Base-by-base conservation (phyloP, 2,797 vertebrate genomes). In the Sebastes diploproa region DNA sequence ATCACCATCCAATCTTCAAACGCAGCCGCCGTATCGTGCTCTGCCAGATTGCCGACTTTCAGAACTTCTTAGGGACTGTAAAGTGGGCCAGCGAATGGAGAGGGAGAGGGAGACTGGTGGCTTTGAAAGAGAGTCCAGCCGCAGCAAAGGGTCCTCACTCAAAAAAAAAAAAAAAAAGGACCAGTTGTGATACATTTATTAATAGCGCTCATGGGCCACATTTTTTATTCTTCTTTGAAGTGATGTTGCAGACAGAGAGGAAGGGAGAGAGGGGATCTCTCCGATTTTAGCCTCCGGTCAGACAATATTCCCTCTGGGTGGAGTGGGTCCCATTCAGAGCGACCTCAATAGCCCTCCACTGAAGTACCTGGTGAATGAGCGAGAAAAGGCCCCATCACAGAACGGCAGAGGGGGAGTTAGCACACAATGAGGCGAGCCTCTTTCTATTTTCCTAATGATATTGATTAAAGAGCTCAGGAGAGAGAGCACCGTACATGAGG, bases 281-380 rank as follows among this genome's bases (percentile, higher is more conserved):
- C 70, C 71, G 78, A 85, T 90, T 88, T 90, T 82, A 76, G 82
- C 85, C 74, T 80, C 83, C 46, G 86, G 90, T 88, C 87, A 93
- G 90, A 94, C 91, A 93, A 94, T 94, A 93, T 91, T 92, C 92
- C 93, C 94, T 87, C 84, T 89, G 94, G 93, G 94, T 93, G 91
- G 82, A 94, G 94, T 90, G 90, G 91, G 86, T 92, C 89, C 92
- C 88, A 93, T 95, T 95, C 93, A 95, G 75, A 89, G 82, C 63
- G 72, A 92, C 92, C 92, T 94, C 92, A 93, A 94, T 91, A 92
- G 93, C 82, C 85, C 80, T 61, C 63, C 56, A 76, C 84, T 95
- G 92, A 93, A 95, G 94, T 90, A 93, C 89, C 91, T 89, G 90
- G 84, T 89, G 89, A 94, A 92, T 89, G 88, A 89, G 89, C 82